Evolutionary conservation across 2,113 vertebrate genomes (phyloP), one percentile per base, ranked within the genome.

Genomic region (Oncorhynchus keta): DNA sequence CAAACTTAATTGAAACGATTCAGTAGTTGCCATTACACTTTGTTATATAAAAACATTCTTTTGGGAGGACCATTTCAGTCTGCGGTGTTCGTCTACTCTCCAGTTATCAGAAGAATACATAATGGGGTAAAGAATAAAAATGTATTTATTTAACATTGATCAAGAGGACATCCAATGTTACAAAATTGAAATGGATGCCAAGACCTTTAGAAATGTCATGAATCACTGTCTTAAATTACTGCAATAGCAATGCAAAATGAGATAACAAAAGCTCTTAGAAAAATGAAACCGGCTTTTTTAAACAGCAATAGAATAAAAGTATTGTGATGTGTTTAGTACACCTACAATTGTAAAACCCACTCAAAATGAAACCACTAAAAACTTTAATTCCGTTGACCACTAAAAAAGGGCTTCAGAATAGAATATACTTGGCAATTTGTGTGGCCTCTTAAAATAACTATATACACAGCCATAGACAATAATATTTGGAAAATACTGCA

Each of bases 141-240:
- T 74, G 79, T 68, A 75, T 92, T 94, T 93, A 79, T 84, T 90
- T 86, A 89, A 91, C 86, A 90, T 91, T 81, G 83, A 89, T 90
- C 84, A 86, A 91, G 73, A 91, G 74, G 18, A 87, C 85, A 83
- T 83, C 81, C 79, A 86, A 86, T 77, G 85, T 79, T 87, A 88
- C 70, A 88, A 83, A 89, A 87, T 89, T 77, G 18, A 85, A 75
- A 86, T 74, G 55, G 70, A 80, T 84, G 73, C 83, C 85, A 81
- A 83, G 76, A 83, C 69, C 80, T 84, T 88, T 88, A 78, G 75
- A 84, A 86, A 86, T 8, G 0, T 79, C 84, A 88, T 91, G 75
- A 89, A 92, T 91, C 89, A 88, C 75, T 35, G 82, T 83, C 80
- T 88, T 83, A 88, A 91, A 90, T 87, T 81, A 89, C 71, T 74